Evolutionary conservation across 2,113 vertebrate genomes (phyloP), one percentile per base, ranked within the genome.

Genomic region (Aix galericulata): DNA sequence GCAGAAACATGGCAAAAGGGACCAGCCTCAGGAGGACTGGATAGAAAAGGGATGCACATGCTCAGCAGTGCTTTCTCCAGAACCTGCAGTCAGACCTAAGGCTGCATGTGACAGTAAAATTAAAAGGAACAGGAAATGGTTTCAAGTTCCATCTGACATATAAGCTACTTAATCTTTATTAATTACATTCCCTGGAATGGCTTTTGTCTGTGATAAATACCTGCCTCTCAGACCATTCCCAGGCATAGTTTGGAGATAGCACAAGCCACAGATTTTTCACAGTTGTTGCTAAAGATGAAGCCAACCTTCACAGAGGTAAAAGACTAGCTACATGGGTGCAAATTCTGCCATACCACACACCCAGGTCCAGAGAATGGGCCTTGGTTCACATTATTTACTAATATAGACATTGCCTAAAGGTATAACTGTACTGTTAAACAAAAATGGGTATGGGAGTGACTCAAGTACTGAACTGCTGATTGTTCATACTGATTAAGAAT

Each of bases 391-490:
- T 82, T 89, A 93, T 94, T 95, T 96, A 78, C 73, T 84, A 59
- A 13, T 89, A 86, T 68, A 95, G 94, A 83, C 29, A 36, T 78
- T 91, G 91, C 93, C 77, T 86, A 64, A 78, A 73, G 91, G 48
- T 91, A 72, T 94, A 95, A 91, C 73, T 95, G 92, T 87, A 82
- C 83, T 86, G 62, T 71, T 79, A 74, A 93, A 84, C 68, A 78
- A 93, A 89, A 93, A 86, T 91, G 38, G 53, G 86, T 69, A 83
- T 89, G 53, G 32, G 83, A 86, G 86, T 96, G 88, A 95, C 80
- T 97, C 93, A 95, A 82, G 38, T 34, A 84, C 60, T 78, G 34
- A 97, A 75, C 60, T 91, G 69, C 52, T 92, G 91, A 95, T 96
- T 86, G 76, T 34, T 94, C 56, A 38, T 78, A 42, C 13, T 91